Conservation (phyloP, 2,888 invertebrate species). For the Dicyrtomina minuta region DNA sequence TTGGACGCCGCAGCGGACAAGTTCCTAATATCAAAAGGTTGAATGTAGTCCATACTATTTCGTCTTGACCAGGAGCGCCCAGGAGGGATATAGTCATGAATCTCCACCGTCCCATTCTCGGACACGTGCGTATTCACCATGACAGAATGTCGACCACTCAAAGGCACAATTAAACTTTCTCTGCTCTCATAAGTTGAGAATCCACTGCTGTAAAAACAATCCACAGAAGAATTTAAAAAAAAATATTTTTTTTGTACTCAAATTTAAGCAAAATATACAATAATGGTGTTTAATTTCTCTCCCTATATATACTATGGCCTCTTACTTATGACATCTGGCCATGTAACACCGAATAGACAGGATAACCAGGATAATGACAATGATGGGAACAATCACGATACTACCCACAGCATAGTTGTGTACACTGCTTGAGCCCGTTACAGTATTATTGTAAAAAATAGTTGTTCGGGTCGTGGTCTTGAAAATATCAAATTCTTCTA, state of each 20-base stretch:
- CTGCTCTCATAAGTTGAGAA: slow-evolving; percentile 16
- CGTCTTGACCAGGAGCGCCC: slow-evolving; percentile 1
- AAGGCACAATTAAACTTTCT: slow-evolving; percentile 31
- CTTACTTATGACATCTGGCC: slow-evolving; percentile 11
- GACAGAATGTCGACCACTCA: slow-evolving; percentile 1
- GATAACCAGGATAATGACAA: slow-evolving; percentile 22
- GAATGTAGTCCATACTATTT: slow-evolving; percentile 31
- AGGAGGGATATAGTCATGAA: neutral
- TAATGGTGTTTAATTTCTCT: neutral
- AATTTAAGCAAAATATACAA: neutral
- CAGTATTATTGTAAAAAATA: slow-evolving; percentile 14
- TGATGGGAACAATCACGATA: slow-evolving; percentile 19
- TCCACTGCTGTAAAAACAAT: neutral
- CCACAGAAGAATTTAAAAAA: neutral
- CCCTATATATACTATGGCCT: neutral
- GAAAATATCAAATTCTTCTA: slow-evolving; percentile 19
- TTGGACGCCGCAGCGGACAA: neutral
- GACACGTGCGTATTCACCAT: slow-evolving; percentile 28
- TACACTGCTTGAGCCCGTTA: neutral
- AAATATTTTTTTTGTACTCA: neutral
- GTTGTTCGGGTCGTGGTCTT: slow-evolving; percentile 15
- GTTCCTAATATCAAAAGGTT: slow-evolving; percentile 24
- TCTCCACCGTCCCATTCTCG: slow-evolving; percentile 20
- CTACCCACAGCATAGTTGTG: slow-evolving; percentile 18
- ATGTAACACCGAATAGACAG: slow-evolving; percentile 25